Evolutionary conservation across 1,140 invertebrate genomes (phyloP).

Genomic region (Eulimnadia texana): DNA sequence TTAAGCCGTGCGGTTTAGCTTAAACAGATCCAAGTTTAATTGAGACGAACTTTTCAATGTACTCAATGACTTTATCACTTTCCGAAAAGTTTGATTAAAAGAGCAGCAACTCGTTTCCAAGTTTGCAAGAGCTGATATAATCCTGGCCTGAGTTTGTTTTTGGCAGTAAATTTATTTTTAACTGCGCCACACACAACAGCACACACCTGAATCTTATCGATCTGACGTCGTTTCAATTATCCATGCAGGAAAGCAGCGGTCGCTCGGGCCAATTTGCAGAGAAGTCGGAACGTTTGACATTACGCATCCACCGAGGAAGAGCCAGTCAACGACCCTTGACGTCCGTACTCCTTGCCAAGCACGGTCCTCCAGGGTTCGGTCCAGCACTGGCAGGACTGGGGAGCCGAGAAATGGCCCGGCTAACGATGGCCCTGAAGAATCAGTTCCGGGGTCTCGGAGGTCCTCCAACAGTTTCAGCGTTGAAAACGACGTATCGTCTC

Average conservation of each 20-base stretch:
- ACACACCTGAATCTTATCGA: too few species aligned
- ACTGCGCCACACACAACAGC: too few species aligned
- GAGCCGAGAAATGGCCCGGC: not conserved
- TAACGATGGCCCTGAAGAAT: not conserved
- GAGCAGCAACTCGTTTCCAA: too few species aligned
- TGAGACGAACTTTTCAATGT: too few species aligned
- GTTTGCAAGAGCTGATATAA: too few species aligned
- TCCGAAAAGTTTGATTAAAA: too few species aligned
- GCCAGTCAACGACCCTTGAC: not conserved
- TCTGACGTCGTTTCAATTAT: not conserved
- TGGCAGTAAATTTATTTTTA: too few species aligned
- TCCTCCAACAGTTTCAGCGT: not conserved
- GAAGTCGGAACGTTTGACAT: slow-evolving; percentile 52
- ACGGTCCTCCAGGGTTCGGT: slow-evolving; percentile 5
- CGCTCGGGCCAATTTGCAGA: not conserved
- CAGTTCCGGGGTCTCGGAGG: not conserved
- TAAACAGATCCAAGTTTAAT: too few species aligned
- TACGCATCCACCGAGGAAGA: slow-evolving; percentile 79
- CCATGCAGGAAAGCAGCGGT: not conserved
- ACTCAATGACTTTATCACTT: too few species aligned
- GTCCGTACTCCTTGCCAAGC: not conserved
- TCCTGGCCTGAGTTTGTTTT: too few species aligned
- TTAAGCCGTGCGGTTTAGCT: too few species aligned
- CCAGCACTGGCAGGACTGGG: slow-evolving; percentile 4
- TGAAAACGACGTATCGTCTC: too few species aligned